These are phyloP conservation scores for Campylomormyrus numenius DNA, from an alignment of 2,113 vertebrate species.

Conservation along the genomic window DNA sequence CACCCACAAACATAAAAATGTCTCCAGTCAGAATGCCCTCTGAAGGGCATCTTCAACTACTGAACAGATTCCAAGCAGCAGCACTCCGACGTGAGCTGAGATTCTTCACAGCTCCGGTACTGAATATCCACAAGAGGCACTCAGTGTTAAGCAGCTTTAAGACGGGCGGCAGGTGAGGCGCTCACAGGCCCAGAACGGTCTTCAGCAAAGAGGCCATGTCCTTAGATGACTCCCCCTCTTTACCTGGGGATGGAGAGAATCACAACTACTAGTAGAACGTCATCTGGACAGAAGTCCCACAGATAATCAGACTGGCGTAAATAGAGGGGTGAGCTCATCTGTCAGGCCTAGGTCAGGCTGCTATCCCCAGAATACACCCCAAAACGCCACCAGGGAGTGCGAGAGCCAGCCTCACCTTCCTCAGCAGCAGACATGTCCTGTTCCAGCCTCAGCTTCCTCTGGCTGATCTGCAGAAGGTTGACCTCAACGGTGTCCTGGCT, in stretches of 20 bases:
- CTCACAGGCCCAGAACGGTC: slow-evolving; percentile 81
- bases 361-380: not conserved
- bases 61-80: not conserved
- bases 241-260: slow-evolving; percentile 56
- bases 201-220: slow-evolving; percentile 91
- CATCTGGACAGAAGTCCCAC: not conserved
- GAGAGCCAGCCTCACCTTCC: slow-evolving; percentile 58
- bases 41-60: not conserved
- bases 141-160: not conserved
- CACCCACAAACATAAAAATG: not conserved
- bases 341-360: not conserved
- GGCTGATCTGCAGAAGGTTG: slow-evolving; percentile 80
- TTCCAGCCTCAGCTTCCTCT: slow-evolving; percentile 88
- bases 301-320: not conserved
- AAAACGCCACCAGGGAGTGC: not conserved
- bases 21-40: not conserved
- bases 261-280: not conserved
- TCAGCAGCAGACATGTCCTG: slow-evolving; percentile 88
- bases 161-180: not conserved
- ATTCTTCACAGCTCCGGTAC: not conserved
- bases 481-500: slow-evolving; percentile 86
- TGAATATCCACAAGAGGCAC: not conserved
- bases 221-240: slow-evolving; percentile 74
- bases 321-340: not conserved
- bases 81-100: not conserved